Evolutionary conservation across 2,113 vertebrate genomes (phyloP), one percentile per base, ranked within the genome.

Genomic region (Malurus alboscapulatus): DNA sequence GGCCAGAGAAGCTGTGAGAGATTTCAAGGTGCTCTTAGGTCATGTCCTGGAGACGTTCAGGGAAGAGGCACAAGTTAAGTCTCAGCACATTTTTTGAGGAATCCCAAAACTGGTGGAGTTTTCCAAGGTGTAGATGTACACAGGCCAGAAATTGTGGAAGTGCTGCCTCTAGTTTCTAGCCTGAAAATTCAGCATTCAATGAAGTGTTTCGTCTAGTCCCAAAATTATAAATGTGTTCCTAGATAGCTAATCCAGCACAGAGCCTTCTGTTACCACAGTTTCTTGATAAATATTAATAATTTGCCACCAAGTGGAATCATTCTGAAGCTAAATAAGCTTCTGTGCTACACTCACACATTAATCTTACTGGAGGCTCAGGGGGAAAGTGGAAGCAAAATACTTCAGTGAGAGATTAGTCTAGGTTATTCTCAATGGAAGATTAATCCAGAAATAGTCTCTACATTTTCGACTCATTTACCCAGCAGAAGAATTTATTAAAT

Each of bases 371-470:
- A 76, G 55, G 7, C 82, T 92, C 38, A n/a, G 10, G 30, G 72
- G 66, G 54, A 77, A 91, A 61, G 53, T 4, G 3, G 38, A 90
- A 76, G 40, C 17, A 85, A 92, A 92, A 83, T 83, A 53, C 51
- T 77, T 87, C 71, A 55, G 6, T 88, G 55, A 50, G 63, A 90
- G 50, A 89, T 95, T 73, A 80, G 36, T 84, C 27, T 66, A 16
- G 40, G 84, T 94, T 86, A 87, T 82, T 38, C 84, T 95, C 62
- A 89, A 75, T 82, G 90, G 84, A 95, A 95, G 74, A 91, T 90
- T 93, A 93, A 92, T 92, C 65, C 66, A 92, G 80, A 78, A 94
- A 89, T 44, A 66, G 54, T 34, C 29, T 68, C n/a, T 68, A 61
- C 44, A 80, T 93, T 93, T 94, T 84, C 69, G 87, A 61, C 8